Evolutionary conservation across 2,888 invertebrate species (phyloP), one percentile per base, ranked within the genome.

Genomic region (Lepidochitona cinerea): DNA sequence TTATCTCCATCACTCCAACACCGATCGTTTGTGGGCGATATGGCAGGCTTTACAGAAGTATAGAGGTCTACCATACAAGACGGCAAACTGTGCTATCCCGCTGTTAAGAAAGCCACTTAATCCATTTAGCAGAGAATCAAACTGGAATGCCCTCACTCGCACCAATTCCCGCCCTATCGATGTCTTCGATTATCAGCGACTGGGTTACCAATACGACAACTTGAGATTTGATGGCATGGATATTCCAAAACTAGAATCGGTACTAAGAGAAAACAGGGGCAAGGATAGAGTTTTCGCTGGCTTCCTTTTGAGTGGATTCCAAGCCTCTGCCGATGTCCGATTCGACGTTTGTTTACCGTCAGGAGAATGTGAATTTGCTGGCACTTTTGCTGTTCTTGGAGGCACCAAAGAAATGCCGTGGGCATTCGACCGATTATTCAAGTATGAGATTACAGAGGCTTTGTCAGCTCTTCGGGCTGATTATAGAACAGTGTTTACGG

Each of bases 21-120:
- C 66, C 14, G 72, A 75, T 66, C 74, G 79, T 53, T 37, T 80
- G n/a, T 80, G 79, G 79, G 76, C 72, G 2, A 72, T 79, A 18
- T 80, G 80, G 80, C 80, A 80, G 52, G 79, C 75, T 36, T 75
- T 80, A n/a, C 80, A 80, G 66, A 77, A 74, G 69, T 68, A 77
- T 12, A 67, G 80, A 12, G 41, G 68, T 18, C 71, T 79, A 23
- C 72, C 72, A 23, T 73, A 77, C 69, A 73, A 79, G 52, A 67
- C 69, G 18, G 80, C 79, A 1, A 73, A 77, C 74, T 80, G 80
- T 68, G 79, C 79, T 14, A 68, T 80, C 69, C 72, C 69, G 32
- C 67, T 69, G 0, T 36, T 78, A 26, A 73, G 71, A 29, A 37
- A 72, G 33, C 73, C 72, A 3, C 53, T 78, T 68, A 69, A 59